phyloP scores from a whole-genome alignment of 2,113 vertebrate species.

The Nibea albiflora region DNA sequence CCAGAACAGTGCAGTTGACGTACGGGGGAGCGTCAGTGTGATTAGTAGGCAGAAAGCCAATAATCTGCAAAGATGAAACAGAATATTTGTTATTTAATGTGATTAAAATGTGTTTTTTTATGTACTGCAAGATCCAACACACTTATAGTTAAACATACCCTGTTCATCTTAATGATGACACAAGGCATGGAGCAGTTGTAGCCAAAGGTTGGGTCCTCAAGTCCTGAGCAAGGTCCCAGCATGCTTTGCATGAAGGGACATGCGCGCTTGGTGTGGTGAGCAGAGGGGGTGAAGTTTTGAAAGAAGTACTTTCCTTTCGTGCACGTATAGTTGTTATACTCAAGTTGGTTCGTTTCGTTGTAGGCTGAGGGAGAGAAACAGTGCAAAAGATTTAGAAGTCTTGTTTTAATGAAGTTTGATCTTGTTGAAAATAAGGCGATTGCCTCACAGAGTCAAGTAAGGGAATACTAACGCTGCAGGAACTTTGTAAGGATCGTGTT shows the following conservation, averaged over 20 bases:
- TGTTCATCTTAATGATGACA: constrained; percentile 93
- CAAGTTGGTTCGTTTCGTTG: constrained; percentile 82
- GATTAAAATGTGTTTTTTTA: background rate
- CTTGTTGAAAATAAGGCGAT: background rate
- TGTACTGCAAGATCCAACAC: background rate
- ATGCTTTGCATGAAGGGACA: constrained; percentile 88
- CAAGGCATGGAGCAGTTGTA: constrained; percentile 89
- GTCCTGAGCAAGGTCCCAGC: constrained; percentile 89
- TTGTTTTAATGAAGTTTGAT: background rate
- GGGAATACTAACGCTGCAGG: constrained; percentile 83
- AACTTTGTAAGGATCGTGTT: constrained; percentile 82
- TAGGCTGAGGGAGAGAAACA: constrained; percentile 81
- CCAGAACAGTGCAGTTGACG: constrained; percentile 86
- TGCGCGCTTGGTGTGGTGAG: constrained; percentile 86
- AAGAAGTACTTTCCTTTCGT: constrained; percentile 82
- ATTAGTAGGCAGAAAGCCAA: constrained; percentile 85
- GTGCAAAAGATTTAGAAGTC: background rate
- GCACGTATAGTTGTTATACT: constrained; percentile 81
- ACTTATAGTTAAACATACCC: constrained; percentile 78
- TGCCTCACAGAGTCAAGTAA: background rate
- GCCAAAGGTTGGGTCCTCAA: constrained; percentile 86
- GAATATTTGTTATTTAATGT: background rate
- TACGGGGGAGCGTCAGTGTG: constrained; percentile 76
- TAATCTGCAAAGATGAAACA: constrained; percentile 82
- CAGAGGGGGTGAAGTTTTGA: constrained; percentile 80